Evolutionary conservation across 2,113 vertebrate genomes (phyloP).

Genomic region (Pica pica): DNA sequence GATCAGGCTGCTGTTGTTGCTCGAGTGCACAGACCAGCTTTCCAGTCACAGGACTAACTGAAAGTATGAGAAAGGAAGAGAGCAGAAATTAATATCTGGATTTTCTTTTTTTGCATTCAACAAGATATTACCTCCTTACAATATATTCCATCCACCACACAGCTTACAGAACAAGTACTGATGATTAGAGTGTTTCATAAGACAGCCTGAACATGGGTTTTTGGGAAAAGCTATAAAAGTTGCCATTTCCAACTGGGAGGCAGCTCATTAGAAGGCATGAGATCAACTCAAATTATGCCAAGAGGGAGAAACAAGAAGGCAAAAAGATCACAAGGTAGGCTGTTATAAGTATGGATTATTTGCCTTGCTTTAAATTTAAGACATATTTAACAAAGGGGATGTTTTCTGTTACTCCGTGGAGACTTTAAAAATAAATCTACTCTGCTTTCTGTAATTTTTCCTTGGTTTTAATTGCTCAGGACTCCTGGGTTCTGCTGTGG

Average conservation of each 20-base stretch:
- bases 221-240: not conserved
- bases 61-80: not conserved
- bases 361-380: constrained; percentile 11
- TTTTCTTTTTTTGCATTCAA: not conserved
- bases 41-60: not conserved
- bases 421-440: not conserved
- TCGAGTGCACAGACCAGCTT: not conserved
- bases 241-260: constrained; percentile 6
- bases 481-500: not conserved
- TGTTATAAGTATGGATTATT: not conserved
- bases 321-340: not conserved
- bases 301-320: not conserved
- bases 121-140: not conserved
- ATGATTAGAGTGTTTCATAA: not conserved
- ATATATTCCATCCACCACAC: not conserved
- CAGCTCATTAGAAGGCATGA: constrained; percentile 11
- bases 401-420: not conserved
- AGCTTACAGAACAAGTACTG: not conserved
- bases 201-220: not conserved
- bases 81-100: not conserved
- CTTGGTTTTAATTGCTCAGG: not conserved
- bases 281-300: not conserved
- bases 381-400: not conserved
- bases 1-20: not conserved
- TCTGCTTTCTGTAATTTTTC: not conserved